Evolutionary conservation across 2,888 invertebrate species (phyloP).

Genomic region (Brachyptera risi): DNA sequence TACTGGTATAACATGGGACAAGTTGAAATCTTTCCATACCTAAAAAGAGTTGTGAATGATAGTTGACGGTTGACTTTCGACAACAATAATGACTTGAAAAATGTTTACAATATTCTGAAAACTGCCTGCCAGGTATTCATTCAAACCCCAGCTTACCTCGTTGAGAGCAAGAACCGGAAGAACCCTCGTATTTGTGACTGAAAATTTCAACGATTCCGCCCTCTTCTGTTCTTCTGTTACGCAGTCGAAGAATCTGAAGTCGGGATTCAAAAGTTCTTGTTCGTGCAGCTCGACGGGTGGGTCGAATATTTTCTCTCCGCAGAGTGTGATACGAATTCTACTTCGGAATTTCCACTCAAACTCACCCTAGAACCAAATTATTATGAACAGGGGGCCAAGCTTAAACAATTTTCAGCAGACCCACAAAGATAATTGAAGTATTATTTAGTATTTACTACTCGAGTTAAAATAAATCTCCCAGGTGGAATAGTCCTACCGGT

Average conservation of each 20-base stretch:
- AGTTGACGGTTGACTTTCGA: too few relatives aligned
- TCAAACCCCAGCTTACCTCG: constrained; percentile 62
- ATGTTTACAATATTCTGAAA: too few relatives aligned
- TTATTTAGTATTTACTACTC: too few relatives aligned
- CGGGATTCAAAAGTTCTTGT: constrained; percentile 52
- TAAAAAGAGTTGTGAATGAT: too few relatives aligned
- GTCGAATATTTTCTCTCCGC: constrained; percentile 60
- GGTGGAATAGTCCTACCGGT: too few relatives aligned
- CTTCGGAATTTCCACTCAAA: constrained; percentile 85
- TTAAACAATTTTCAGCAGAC: too few relatives aligned
- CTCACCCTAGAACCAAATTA: constrained; percentile 55
- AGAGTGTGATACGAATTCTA: constrained; percentile 82
- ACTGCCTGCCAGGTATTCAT: background rate
- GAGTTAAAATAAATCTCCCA: too few relatives aligned
- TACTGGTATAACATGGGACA: too few relatives aligned
- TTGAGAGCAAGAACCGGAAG: constrained; percentile 93
- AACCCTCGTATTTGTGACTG: constrained; percentile 45
- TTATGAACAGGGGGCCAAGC: background rate
- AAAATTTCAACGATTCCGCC: too few relatives aligned
- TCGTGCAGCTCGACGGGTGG: constrained; percentile 70
- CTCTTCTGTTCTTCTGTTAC: constrained; percentile 38
- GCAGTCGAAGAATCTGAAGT: constrained; percentile 45
- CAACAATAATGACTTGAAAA: too few relatives aligned
- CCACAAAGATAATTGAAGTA: too few relatives aligned
- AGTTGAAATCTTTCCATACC: too few relatives aligned